Base-by-base conservation (phyloP, 1,140 invertebrate species). In the Lepeophtheirus salmonis region DNA sequence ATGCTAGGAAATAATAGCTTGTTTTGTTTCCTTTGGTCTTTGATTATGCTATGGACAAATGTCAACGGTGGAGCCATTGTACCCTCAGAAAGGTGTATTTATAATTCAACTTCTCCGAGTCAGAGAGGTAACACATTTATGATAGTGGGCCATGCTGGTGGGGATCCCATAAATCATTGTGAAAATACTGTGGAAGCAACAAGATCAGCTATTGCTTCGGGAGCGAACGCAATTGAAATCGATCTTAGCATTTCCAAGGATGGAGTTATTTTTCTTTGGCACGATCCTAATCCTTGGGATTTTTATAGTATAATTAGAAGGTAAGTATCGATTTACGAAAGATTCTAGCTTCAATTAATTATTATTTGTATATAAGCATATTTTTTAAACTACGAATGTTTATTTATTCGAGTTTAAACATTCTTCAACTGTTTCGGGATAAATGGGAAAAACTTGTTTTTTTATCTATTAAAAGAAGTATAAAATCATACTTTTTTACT, bases 211-310 rank as follows among this genome's bases (percentile, higher is more conserved):
- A 21, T 60, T 12, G 41, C 23, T 21, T 20, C 30, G 2, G 57
- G 57, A 4, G 49, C 49, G 18, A 60, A 60, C 30, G 30, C 49
- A 10, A 51, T 60, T n/a, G 57, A 60, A 51, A 50, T 60, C 30
- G 57, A 60, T 50, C 3, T 60, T n/a, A 50, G 18, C 49, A 50
- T 60, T n/a, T 20, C 16, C n/a, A 20, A 60, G 49, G 57, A 60
- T 21, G 13, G 17, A 6, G 30, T 52, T 16, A 24, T 60, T 17
- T 50, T 60, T 2, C 49, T 60, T 13, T 60, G 57, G 57, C 30
- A 60, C 22, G 57, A 60, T 50, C 30, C 57, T 18, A 21, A 60
- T 51, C 57, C 57, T 14, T 3, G 22, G 17, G 21, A 24, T 41
- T 16, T 23, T 24, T 23, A 16, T 21, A 54, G 52, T 54, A n/a